These are phyloP conservation scores for Monopis laevigella DNA, from an alignment of 2,888 invertebrate genomes.

Conservation along the genomic window DNA sequence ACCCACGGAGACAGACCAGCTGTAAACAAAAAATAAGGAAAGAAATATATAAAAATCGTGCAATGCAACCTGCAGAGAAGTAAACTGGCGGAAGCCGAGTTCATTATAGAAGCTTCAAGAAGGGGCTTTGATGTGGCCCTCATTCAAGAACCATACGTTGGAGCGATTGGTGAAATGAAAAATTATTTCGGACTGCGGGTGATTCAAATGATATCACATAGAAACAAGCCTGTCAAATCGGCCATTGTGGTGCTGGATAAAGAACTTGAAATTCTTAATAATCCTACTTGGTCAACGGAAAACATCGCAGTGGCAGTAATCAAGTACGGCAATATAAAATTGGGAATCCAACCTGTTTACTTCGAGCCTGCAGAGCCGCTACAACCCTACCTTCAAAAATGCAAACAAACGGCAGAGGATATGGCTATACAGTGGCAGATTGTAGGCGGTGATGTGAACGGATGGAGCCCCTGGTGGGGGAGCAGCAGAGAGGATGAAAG, in stretches of 20 bases:
- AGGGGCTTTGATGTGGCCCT: background rate
- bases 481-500: constrained; percentile 14
- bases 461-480: constrained; percentile 15
- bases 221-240: too few relatives aligned
- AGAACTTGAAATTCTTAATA: too few relatives aligned
- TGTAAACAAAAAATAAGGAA: too few relatives aligned
- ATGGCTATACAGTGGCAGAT: background rate
- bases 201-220: background rate
- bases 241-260: too few relatives aligned
- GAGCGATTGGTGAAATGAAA: background rate
- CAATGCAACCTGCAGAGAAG: constrained; percentile 12
- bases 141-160: constrained; percentile 8
- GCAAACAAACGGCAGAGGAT: background rate
- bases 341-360: background rate
- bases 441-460: constrained; percentile 15
- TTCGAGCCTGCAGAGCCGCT: background rate
- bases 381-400: background rate
- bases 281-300: too few relatives aligned
- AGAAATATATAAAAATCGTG: too few relatives aligned
- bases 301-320: too few relatives aligned
- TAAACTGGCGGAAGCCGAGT: constrained; percentile 4
- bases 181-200: constrained; percentile 1
- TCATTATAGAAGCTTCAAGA: constrained; percentile 1
- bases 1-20: too few relatives aligned
- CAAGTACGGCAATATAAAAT: too few relatives aligned